Evolutionary conservation across 2,113 vertebrate genomes (phyloP).

Genomic region (Otolemur garnettii): DNA sequence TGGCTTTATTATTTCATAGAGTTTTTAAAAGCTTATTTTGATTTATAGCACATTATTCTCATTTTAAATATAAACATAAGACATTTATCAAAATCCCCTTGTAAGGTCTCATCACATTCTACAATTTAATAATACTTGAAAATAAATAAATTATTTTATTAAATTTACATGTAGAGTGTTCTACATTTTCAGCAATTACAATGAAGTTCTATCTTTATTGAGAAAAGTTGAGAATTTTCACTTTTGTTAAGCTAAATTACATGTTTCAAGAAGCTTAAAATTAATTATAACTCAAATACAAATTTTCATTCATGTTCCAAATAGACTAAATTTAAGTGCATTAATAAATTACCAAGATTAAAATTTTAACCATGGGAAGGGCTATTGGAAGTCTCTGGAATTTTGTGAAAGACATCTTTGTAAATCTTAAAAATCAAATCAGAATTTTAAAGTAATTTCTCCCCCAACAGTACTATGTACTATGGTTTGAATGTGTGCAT

Average conservation of each 20-base stretch:
- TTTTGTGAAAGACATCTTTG: constrained; percentile 64
- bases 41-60: constrained; percentile 51
- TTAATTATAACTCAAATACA: constrained; percentile 78
- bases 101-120: constrained; percentile 57
- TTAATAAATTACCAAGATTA: constrained; percentile 78
- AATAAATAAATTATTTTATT: constrained; percentile 59
- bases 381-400: constrained; percentile 29
- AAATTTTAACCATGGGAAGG: constrained; percentile 60
- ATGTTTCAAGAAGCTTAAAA: constrained; percentile 79
- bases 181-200: constrained; percentile 75
- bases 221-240: constrained; percentile 80
- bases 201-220: constrained; percentile 74
- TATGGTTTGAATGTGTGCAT: background rate
- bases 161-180: constrained; percentile 71
- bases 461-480: background rate
- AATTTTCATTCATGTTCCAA: constrained; percentile 77
- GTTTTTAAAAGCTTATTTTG: constrained; percentile 48
- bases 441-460: constrained; percentile 24
- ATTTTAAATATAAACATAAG: constrained; percentile 58
- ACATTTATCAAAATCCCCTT: constrained; percentile 51
- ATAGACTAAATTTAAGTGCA: constrained; percentile 72
- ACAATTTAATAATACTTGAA: background rate
- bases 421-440: constrained; percentile 55
- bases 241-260: constrained; percentile 80
- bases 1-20: background rate